A percentile compares a stretch with the other conserved stretches of the same genome.
These are phyloP conservation scores for Porites evermanni DNA, from an alignment of 92 coral and sea anemone species.

Conservation along the genomic window DNA sequence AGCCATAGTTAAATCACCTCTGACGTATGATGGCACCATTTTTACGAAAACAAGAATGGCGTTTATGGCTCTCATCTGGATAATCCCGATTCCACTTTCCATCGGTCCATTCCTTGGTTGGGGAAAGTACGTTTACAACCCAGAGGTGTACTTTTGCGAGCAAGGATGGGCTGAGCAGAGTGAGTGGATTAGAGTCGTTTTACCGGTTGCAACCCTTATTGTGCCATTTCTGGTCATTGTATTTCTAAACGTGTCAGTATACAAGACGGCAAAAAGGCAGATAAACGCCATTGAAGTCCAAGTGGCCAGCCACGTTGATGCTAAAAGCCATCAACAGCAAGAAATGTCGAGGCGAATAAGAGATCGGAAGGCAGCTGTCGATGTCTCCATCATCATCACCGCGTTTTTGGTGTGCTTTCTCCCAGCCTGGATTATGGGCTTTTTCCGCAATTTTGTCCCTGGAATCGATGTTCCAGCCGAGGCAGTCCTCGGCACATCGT, in stretches of 20 bases:
- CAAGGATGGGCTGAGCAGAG: background rate
- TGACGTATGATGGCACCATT: conserved; percentile 3
- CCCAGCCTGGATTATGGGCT: background rate
- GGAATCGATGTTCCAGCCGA: background rate
- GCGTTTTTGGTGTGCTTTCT: background rate
- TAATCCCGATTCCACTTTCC: background rate
- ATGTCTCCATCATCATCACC: background rate
- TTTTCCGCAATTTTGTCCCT: background rate
- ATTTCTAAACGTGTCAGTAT: background rate
- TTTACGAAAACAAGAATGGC: background rate
- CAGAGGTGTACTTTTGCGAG: conserved; percentile 5
- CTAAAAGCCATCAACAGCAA: background rate
- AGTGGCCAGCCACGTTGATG: background rate
- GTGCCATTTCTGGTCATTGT: background rate
- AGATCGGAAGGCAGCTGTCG: conserved; percentile 5
- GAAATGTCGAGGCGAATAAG: background rate
- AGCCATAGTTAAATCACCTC: conserved; percentile 7
- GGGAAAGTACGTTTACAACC: conserved; percentile 6
- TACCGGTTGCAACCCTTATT: background rate
- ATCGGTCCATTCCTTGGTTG: conserved; percentile 1
- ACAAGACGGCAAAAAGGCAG: background rate
- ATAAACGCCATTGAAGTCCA: background rate
- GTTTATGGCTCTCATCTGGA: background rate
- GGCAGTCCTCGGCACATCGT: background rate
- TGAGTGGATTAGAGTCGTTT: background rate